phyloP scores from a whole-genome alignment of 2,113 vertebrate genomes.

The Phrynocephalus versicolor region DNA sequence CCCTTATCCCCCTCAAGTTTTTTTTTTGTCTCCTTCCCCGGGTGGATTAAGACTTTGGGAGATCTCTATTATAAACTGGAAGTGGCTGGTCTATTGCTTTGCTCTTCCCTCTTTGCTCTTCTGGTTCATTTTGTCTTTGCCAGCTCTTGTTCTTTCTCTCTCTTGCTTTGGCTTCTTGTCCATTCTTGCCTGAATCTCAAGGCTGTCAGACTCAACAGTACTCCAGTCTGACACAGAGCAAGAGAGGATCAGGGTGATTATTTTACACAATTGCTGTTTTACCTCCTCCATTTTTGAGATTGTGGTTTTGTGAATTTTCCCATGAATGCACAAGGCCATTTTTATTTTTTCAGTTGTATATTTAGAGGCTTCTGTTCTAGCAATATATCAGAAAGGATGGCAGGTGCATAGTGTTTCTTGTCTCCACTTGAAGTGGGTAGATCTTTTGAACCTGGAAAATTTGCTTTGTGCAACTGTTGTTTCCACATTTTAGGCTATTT shows the following conservation, averaged over 20 bases:
- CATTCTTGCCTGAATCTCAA: neutral
- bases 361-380: slow-evolving; percentile 55
- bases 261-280: slow-evolving; percentile 56
- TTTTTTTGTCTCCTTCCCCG: too few relatives aligned
- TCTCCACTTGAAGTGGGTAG: slow-evolving; percentile 25
- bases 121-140: neutral
- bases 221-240: neutral
- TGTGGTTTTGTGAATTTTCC: slow-evolving; percentile 70
- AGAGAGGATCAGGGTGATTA: slow-evolving; percentile 42
- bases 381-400: slow-evolving; percentile 69
- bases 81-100: neutral
- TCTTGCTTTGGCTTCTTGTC: neutral
- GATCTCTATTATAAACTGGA: too few relatives aligned
- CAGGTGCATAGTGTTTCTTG: slow-evolving; percentile 56
- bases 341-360: slow-evolving; percentile 69
- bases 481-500: neutral
- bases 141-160: neutral
- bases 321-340: slow-evolving; percentile 60
- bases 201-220: neutral
- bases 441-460: slow-evolving; percentile 30
- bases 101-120: neutral
- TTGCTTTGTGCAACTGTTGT: slow-evolving; percentile 33
- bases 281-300: slow-evolving; percentile 56
- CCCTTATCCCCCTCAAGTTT: too few relatives aligned
- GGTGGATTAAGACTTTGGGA: too few relatives aligned